phyloP scores from a whole-genome alignment of 2,797 vertebrate genomes.

The Sebastolobus altivelis region DNA sequence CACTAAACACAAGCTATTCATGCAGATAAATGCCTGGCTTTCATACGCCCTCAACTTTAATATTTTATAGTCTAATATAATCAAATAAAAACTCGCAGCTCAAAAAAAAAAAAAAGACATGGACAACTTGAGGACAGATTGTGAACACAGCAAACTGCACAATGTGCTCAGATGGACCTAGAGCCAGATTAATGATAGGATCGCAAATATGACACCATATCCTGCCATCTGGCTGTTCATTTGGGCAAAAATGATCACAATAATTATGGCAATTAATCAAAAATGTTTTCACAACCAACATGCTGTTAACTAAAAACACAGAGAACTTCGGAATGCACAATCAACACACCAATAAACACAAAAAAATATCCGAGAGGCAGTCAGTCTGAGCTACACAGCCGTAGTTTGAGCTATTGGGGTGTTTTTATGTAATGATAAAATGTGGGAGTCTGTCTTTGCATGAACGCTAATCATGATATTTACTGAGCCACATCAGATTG shows the following conservation, averaged over 20 bases:
- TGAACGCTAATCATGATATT: constrained; percentile 59
- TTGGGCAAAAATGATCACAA: constrained; percentile 86
- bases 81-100: constrained; percentile 78
- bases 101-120: constrained; percentile 43
- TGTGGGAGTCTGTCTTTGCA: constrained; percentile 37
- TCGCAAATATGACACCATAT: constrained; percentile 85
- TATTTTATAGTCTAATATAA: constrained; percentile 87
- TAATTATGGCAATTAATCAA: constrained; percentile 87
- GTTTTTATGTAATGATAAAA: constrained; percentile 48
- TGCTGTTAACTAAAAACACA: constrained; percentile 79
- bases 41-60: constrained; percentile 84
- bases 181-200: constrained; percentile 84
- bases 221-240: constrained; percentile 86
- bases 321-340: constrained; percentile 66
- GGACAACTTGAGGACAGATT: constrained; percentile 80
- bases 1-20: constrained; percentile 86
- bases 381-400: constrained; percentile 1
- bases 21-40: constrained; percentile 88
- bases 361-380: constrained; percentile 9
- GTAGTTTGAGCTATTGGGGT: constrained; percentile 20
- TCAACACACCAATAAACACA: constrained; percentile 31
- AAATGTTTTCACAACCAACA: constrained; percentile 84
- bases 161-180: constrained; percentile 82
- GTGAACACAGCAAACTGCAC: constrained; percentile 78
- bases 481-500: constrained; percentile 54